A percentile compares a stretch with the other conserved stretches of the same genome.
Conservation (phyloP, 2,113 vertebrate genomes). For the Phylloscopus trochiloides region DNA sequence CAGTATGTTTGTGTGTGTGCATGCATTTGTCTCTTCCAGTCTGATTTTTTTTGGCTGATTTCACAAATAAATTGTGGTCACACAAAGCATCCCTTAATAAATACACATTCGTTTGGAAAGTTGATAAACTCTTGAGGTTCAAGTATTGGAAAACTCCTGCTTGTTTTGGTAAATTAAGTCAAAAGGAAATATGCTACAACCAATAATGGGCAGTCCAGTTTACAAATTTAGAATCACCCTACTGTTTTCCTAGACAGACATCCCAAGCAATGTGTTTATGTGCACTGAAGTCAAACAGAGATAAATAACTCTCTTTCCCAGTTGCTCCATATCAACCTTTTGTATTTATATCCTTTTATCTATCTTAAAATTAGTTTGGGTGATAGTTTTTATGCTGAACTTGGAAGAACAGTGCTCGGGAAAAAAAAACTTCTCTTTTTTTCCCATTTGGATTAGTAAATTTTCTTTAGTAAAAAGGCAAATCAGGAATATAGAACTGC, state of each 20-base stretch:
- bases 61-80: neutral
- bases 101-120: neutral
- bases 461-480: neutral
- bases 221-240: neutral
- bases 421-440: neutral
- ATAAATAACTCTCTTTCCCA: neutral
- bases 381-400: neutral
- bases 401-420: neutral
- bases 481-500: neutral
- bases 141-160: neutral
- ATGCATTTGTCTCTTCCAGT: neutral
- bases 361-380: neutral
- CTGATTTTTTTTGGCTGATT: neutral
- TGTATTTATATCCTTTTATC: neutral
- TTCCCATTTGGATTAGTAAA: neutral
- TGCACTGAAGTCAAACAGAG: neutral
- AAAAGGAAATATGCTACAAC: rapidly evolving
- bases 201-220: neutral
- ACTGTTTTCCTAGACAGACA: neutral
- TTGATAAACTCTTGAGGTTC: neutral
- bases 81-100: neutral
- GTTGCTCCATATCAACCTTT: neutral
- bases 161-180: neutral
- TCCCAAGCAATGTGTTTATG: neutral
- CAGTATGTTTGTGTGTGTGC: neutral